Base-by-base conservation (phyloP, 2,888 invertebrate genomes). In the Spodoptera littoralis region DNA sequence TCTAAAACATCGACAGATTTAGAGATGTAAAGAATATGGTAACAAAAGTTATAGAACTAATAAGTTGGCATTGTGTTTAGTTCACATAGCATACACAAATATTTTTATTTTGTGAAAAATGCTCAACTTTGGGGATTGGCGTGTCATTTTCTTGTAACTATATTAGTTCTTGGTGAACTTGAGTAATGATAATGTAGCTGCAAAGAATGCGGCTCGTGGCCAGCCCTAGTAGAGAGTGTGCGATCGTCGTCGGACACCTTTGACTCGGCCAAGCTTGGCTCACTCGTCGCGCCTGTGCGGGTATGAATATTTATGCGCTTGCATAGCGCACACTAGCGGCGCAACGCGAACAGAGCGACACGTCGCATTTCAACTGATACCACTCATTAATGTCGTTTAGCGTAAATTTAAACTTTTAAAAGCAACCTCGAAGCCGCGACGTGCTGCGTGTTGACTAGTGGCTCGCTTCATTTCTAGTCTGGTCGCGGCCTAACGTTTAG, bases 361-460 rank as follows among this genome's bases (percentile, higher is more conserved):
- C 65, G 65, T 77, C 83, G 84, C 85, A 82, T 86, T 88, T 82
- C 80, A 83, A 82, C 84, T 79, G 80, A 81, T 82, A 84, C 81
- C 83, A 83, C 86, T 90, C 89, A 91, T 91, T 92, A 91, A 88
- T 90, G 91, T 89, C 88, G 77, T 87, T 90, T 89, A 88, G 83
- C 85, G 88, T 89, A 88, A 90, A 90, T 89, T 90, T 89, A 88
- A 91, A 88, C 87, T 90, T 90, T 90, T 90, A 88, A 91, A 92
- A 92, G 88, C 83, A 87, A 84, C 87, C 86, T 90, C 86, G 81
- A 78, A 76, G 76, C 73, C 70, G 66, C 61, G 60, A 92, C 92
- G 91, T 92, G 92, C 89, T 71, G 67, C 63, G 18, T 18, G 18
- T 18, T 18, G 90, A 90, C 86, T 92, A 76, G 77, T 76, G 76